Conservation (phyloP, 2,797 vertebrate species). For the Tiaroga cobitis region DNA sequence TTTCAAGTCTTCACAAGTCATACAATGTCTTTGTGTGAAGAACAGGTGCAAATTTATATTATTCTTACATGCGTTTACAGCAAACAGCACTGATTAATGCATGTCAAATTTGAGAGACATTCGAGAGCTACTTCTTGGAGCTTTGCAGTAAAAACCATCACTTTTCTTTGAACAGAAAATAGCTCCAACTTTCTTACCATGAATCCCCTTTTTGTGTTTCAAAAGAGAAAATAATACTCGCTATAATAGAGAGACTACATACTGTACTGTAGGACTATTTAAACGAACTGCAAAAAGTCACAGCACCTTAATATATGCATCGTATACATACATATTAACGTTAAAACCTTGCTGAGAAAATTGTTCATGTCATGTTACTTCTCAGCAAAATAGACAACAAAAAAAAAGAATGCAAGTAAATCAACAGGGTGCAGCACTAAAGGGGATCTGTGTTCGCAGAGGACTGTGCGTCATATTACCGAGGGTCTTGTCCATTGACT, state of each 20-base stretch:
- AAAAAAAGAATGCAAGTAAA: conserved; percentile 19
- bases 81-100: neutral
- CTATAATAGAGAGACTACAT: neutral
- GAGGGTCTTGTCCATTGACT: conserved; percentile 43
- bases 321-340: no score
- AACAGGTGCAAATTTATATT: neutral
- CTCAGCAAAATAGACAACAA: neutral
- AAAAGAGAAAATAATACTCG: neutral
- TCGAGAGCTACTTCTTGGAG: neutral
- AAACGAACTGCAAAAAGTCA: neutral
- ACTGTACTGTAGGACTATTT: neutral
- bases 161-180: neutral
- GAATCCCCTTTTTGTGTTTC: neutral
- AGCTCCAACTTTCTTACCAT: neutral
- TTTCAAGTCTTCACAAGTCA: neutral
- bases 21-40: neutral
- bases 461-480: conserved; percentile 25
- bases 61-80: neutral
- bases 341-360: neutral
- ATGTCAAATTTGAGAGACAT: neutral
- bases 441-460: conserved; percentile 40
- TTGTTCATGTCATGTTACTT: neutral
- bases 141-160: neutral
- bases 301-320: neutral
- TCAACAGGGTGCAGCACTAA: neutral